Evolutionary conservation across 2,797 vertebrate genomes (phyloP), one percentile per base, ranked within the genome.

Genomic region (Oryzias sinensis): DNA sequence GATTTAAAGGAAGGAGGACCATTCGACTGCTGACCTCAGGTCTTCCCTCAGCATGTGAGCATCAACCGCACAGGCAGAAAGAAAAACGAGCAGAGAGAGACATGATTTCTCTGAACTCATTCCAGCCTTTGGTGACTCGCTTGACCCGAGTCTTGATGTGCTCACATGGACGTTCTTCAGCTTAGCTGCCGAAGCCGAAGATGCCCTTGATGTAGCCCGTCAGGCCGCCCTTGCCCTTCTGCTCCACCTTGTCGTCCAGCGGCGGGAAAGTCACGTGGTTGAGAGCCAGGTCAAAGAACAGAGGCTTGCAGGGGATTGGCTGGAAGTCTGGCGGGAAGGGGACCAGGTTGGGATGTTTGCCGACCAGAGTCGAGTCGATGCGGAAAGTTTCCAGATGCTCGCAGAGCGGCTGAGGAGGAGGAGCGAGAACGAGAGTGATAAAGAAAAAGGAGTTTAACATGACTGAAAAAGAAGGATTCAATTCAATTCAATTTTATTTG

Each of bases 201-300:
- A 99, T 97, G 89, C 96, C 96, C 91, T 97, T 99, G 90, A 99
- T 98, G 79, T 98, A 98, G 75, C 97, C 97, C 0, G 97, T 98
- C 70, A 99, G 92, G 52, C 97, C 96, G 4, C 97, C 96, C 86
- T 96, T 96, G 84, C 94, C 91, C 91, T 99, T 99, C 89, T 98
- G 97, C 85, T 99, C 97, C 91, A 99, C 90, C 89, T 97, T 99
- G 88, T 98, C 97, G 55, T 99, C 97, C 56, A 99, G 92, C 1
- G 96, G 91, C 4, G 97, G 97, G 90, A 99, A 96, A 81, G 93
- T 87, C 85, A 96, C 97, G 0, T 98, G 96, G 77, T 98, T 99
- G 74, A 99, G 95, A 47, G 97, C 97, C 69, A 99, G 92, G 78
- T 99, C 97, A 40, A 99, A 99, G 90, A 99, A 99, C 72, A 99